Evolutionary conservation across 1,140 invertebrate species (phyloP).

Genomic region (Bombus picipes): DNA sequence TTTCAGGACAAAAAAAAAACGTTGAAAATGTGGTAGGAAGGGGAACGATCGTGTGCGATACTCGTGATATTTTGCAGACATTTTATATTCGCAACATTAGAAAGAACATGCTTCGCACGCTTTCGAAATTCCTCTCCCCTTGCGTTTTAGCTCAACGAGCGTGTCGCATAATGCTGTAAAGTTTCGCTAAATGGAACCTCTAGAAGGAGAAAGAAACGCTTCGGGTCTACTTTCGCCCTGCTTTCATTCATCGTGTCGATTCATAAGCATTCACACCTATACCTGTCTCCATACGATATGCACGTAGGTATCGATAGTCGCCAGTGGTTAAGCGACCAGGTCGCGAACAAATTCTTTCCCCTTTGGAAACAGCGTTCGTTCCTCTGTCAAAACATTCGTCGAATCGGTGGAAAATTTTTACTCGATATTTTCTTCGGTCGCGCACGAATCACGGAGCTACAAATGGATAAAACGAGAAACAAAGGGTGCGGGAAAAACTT

Average conservation of each 20-base stretch:
- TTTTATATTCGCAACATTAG: slow-evolving; percentile 62
- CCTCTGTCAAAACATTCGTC: background rate
- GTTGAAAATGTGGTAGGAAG: background rate
- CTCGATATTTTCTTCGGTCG: background rate
- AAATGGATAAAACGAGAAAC: background rate
- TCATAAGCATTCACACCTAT: slow-evolving; percentile 44
- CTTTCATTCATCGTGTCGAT: slow-evolving; percentile 46
- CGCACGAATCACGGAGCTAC: no score
- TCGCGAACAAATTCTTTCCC: background rate
- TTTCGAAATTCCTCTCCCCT: slow-evolving; percentile 53
- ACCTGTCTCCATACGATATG: slow-evolving; percentile 10
- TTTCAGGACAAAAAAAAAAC: slow-evolving; percentile 3
- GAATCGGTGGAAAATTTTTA: background rate
- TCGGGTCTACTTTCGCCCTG: slow-evolving; percentile 56
- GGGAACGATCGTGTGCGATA: background rate
- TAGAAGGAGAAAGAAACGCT: slow-evolving; percentile 68
- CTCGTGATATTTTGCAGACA: slow-evolving; percentile 56
- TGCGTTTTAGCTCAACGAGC: slow-evolving; percentile 65
- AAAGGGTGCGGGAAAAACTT: background rate
- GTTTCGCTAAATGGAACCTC: slow-evolving; percentile 70
- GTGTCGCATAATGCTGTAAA: slow-evolving; percentile 67
- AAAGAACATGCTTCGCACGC: slow-evolving; percentile 51
- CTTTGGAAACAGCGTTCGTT: background rate
- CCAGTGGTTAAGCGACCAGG: background rate
- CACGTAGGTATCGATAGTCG: slow-evolving; percentile 24